Conservation (phyloP, 2,888 invertebrate genomes). For the Phalera bucephala region DNA sequence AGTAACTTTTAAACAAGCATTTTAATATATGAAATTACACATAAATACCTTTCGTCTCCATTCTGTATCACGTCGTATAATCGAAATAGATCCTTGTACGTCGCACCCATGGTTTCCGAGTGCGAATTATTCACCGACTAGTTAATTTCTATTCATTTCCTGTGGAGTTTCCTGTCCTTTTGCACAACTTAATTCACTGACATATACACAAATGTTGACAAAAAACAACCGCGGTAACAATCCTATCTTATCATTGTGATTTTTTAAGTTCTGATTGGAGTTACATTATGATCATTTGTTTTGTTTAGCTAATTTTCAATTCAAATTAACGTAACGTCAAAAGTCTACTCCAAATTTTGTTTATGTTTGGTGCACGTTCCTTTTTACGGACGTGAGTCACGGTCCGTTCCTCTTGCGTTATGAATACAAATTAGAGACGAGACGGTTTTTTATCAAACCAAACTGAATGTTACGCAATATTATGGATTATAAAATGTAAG, state of each 20-base stretch:
- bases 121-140: slow-evolving; percentile 52
- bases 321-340: slow-evolving; percentile 32
- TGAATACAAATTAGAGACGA: neutral
- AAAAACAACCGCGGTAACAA: neutral
- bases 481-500: no score
- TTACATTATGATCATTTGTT: slow-evolving; percentile 9
- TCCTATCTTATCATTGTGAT: slow-evolving; percentile 10
- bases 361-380: slow-evolving; percentile 54
- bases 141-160: slow-evolving; percentile 68
- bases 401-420: neutral
- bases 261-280: no score
- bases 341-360: slow-evolving; percentile 36
- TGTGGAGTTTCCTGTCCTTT: slow-evolving; percentile 60
- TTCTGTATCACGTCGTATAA: slow-evolving; percentile 86
- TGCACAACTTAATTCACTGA: slow-evolving; percentile 22
- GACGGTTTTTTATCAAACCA: neutral
- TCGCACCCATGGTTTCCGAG: slow-evolving; percentile 64
- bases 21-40: slow-evolving; percentile 1
- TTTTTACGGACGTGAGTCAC: slow-evolving; percentile 25
- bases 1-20: neutral
- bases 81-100: slow-evolving; percentile 73
- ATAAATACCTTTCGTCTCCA: slow-evolving; percentile 81
- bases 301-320: slow-evolving; percentile 21
- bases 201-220: neutral
- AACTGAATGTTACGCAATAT: neutral